These are phyloP conservation scores for Clistopyga incitator DNA, from an alignment of 2,888 invertebrate genomes.

Conservation along the genomic window DNA sequence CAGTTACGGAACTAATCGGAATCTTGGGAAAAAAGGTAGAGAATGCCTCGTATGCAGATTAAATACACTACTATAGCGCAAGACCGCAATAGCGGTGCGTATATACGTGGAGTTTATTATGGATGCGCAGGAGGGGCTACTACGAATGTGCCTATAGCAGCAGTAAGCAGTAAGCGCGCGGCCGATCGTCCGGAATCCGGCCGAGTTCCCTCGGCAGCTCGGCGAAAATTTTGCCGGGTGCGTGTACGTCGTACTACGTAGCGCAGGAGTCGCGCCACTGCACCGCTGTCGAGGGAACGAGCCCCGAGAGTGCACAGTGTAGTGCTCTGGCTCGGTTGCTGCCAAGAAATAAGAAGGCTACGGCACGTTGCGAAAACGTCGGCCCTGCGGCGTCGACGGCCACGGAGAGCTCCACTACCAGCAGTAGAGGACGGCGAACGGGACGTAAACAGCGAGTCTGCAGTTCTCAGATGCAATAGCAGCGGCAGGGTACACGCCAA, in stretches of 20 bases:
- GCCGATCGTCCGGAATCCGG: conserved; percentile 24
- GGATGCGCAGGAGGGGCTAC: background rate
- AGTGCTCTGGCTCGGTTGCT: conserved; percentile 55
- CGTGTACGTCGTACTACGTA: conserved; percentile 39
- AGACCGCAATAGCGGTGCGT: background rate
- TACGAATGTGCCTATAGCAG: conserved; percentile 24
- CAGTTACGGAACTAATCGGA: too few relatives aligned
- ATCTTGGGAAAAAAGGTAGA: too few relatives aligned
- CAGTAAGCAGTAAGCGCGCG: conserved; percentile 3
- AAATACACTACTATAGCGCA: too few relatives aligned
- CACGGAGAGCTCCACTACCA: conserved; percentile 17
- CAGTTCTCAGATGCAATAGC: conserved; percentile 10
- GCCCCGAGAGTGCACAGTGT: conserved; percentile 26
- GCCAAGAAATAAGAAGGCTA: conserved; percentile 79
- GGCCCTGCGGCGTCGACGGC: conserved; percentile 67
- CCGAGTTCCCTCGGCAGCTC: conserved; percentile 35
- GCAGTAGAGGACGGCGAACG: conserved; percentile 42
- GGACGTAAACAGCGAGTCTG: conserved; percentile 62
- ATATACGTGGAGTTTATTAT: conserved; percentile 3
- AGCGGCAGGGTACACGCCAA: conserved; percentile 62
- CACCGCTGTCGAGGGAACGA: conserved; percentile 26
- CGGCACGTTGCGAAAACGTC: conserved; percentile 81
- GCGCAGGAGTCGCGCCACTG: conserved; percentile 49
- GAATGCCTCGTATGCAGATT: too few relatives aligned
- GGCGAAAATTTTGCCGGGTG: conserved; percentile 41